These are phyloP conservation scores for Poecilia velifera DNA, from an alignment of 2,797 vertebrate genomes.

Conservation along the genomic window DNA sequence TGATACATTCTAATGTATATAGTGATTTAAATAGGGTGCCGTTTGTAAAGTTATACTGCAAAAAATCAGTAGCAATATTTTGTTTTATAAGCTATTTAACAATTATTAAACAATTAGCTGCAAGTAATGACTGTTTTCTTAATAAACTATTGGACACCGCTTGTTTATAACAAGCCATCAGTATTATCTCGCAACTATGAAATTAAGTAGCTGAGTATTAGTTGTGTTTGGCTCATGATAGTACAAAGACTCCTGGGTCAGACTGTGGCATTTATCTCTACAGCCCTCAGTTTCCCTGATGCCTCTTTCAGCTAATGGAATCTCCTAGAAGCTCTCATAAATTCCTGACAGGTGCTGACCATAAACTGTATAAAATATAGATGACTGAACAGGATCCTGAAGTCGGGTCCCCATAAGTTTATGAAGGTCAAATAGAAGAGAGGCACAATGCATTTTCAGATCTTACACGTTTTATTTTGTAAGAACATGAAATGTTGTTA, in stretches of 20 bases:
- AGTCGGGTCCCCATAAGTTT: neutral
- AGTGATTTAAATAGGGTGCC: neutral
- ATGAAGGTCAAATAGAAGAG: neutral
- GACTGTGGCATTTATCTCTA: neutral
- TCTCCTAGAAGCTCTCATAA: neutral
- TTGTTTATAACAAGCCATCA: neutral
- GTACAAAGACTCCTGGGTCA: too few relatives aligned
- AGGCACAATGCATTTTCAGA: neutral
- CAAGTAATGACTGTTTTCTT: neutral
- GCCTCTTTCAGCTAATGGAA: neutral
- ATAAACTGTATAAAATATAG: constrained; percentile 1
- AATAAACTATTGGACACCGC: neutral
- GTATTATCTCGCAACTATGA: neutral
- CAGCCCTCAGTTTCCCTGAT: neutral
- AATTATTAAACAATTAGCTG: neutral
- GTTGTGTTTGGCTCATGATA: neutral
- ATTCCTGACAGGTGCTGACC: neutral
- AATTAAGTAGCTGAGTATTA: neutral
- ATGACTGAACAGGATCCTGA: neutral
- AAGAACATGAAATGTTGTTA: too few relatives aligned
- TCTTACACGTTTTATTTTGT: neutral
- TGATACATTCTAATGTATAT: neutral
- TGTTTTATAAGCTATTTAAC: neutral
- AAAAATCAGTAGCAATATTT: neutral
- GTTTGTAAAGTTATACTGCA: neutral